Base-by-base conservation (phyloP, 2,113 vertebrate species). In the Conger conger region DNA sequence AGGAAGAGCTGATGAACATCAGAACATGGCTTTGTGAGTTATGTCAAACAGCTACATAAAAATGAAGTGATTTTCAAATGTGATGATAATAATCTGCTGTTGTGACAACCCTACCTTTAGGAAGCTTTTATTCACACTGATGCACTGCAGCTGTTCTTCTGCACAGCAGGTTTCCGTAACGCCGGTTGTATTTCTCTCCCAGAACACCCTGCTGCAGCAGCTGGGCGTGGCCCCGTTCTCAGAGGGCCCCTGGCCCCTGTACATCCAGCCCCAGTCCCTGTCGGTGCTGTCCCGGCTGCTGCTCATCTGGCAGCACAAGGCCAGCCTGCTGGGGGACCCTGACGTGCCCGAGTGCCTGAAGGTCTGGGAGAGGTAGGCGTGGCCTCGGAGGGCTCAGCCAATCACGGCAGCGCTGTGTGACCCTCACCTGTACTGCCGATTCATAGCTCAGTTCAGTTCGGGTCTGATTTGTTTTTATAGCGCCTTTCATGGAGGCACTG, bases 281-380 rank as follows among this genome's bases (percentile, higher is more conserved):
- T 99, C 98, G 0, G 97, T 99, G 84, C 97, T 99, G 42, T 97
- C 98, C 0, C 95, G 98, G 79, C 96, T 99, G 86, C 95, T 99
- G 45, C 95, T 99, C 80, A 96, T 99, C 88, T 99, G 97, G 98
- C 98, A 99, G 84, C 98, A 99, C 88, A 99, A 97, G 95, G 97
- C 98, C 79, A 94, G 87, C 54, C 81, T 94, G 83, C 97, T 98
- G 88, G 97, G 97, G 78, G 97, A 99, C 63, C 97, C 97, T 0
- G 98, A 99, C 0, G 97, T 99, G 45, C 96, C 97, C 0, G 98
- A 99, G 90, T 99, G 97, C 89, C 96, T 98, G 89, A 99, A 97
- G 91, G 97, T 99, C 82, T 99, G 98, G 98, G 98, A 99, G 94
- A 98, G 98, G 98, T 99, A 94, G 91, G 93, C n/a, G 15, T 16